phyloP scores from a whole-genome alignment of 1,140 invertebrate species.

The Branchinecta lindahli region DNA sequence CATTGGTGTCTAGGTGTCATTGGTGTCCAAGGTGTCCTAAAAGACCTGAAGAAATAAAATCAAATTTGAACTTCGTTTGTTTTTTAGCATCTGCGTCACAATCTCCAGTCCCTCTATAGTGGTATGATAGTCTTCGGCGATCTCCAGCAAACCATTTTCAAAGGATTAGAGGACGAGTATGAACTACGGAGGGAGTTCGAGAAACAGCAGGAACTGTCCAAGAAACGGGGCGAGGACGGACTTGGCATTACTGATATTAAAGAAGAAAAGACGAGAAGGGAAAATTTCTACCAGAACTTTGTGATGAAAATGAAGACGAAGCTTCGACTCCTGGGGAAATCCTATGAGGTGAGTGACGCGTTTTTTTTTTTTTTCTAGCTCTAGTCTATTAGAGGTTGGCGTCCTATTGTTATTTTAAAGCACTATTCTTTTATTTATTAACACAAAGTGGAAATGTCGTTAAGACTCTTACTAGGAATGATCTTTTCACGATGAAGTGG shows the following conservation, averaged over 20 bases:
- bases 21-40: no score
- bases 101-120: not conserved
- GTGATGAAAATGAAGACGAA: conserved; percentile 31
- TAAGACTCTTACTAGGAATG: no score
- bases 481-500: no score
- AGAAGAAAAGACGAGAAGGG: conserved; percentile 9
- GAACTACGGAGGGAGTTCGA: not conserved
- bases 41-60: no score
- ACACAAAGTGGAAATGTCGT: no score
- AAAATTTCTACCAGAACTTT: conserved; percentile 24
- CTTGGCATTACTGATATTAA: not conserved
- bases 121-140: not conserved
- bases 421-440: no score
- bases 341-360: conserved; percentile 31
- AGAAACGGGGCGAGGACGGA: no score
- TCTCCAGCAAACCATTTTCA: not conserved
- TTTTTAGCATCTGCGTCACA: not conserved
- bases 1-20: no score
- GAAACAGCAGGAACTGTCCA: not conserved
- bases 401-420: no score
- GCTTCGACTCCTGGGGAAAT: conserved; percentile 32
- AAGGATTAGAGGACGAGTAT: not conserved
- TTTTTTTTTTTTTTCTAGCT: conserved; percentile 3
- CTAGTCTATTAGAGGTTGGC: no score
- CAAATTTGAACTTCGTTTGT: not conserved